Evolutionary conservation across 1,140 invertebrate genomes (phyloP).

Genomic region (Pygmarrhopalites habei): DNA sequence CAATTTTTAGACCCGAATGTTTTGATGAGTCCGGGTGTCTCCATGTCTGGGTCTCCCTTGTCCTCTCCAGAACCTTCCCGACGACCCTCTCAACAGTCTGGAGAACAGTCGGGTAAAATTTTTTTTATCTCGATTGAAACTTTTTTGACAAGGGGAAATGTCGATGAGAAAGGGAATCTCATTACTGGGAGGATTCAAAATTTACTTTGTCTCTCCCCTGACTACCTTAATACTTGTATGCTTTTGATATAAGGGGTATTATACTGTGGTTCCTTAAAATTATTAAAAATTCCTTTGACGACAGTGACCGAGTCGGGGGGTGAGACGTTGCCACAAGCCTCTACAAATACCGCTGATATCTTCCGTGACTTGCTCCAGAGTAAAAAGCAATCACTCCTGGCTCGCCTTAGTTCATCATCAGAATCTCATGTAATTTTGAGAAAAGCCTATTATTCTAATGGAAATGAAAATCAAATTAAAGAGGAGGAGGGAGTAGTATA

Average conservation of each 20-base stretch:
- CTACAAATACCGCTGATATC: slow-evolving; percentile 60
- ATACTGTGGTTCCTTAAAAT: too few species aligned
- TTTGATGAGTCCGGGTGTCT: slow-evolving; percentile 44
- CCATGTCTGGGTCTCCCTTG: slow-evolving; percentile 51
- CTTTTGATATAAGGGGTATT: too few species aligned
- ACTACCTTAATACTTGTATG: too few species aligned
- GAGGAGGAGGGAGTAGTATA: too few species aligned
- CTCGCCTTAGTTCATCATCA: slow-evolving; percentile 45
- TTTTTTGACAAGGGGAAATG: neutral
- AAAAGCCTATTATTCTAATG: neutral
- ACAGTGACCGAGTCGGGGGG: slow-evolving; percentile 20
- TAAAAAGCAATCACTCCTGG: slow-evolving; percentile 75
- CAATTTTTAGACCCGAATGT: slow-evolving; percentile 37
- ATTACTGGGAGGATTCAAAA: too few species aligned
- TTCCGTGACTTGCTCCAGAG: slow-evolving; percentile 81
- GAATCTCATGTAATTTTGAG: slow-evolving; percentile 33
- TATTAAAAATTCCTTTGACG: too few species aligned
- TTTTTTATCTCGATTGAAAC: neutral
- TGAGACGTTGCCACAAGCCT: slow-evolving; percentile 32
- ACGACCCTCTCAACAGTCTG: slow-evolving; percentile 33
- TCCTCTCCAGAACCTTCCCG: slow-evolving; percentile 42
- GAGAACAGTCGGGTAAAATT: slow-evolving; percentile 21
- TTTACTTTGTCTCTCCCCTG: too few species aligned
- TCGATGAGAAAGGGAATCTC: too few species aligned
- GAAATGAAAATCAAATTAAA: neutral